A percentile compares a stretch with the other conserved stretches of the same genome.
These are phyloP conservation scores for Hydropsyche betteni DNA, from an alignment of 2,888 invertebrate species.

Conservation along the genomic window DNA sequence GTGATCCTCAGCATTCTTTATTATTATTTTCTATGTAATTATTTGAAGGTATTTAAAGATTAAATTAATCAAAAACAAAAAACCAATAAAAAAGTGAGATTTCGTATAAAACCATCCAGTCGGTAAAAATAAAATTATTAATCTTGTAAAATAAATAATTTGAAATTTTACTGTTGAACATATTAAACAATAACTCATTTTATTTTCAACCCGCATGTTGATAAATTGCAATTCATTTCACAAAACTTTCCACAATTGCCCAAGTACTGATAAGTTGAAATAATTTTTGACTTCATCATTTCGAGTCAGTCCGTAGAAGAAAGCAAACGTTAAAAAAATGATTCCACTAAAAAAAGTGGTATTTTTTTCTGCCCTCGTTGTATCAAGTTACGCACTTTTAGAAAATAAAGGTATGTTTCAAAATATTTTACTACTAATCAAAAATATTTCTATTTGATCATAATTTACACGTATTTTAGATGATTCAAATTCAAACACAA, in stretches of 20 bases:
- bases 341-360: background rate
- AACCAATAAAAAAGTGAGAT: too few relatives aligned
- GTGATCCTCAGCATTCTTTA: too few relatives aligned
- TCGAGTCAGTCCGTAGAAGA: background rate
- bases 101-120: too few relatives aligned
- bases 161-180: too few relatives aligned
- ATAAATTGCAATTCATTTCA: background rate
- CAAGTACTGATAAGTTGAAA: background rate
- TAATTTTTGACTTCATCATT: background rate
- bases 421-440: background rate
- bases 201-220: background rate
- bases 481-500: background rate
- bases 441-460: background rate
- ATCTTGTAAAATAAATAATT: too few relatives aligned
- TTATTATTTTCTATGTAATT: too few relatives aligned
- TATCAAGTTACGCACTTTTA: background rate
- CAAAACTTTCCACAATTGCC: background rate
- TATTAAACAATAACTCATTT: background rate
- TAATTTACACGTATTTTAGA: too few relatives aligned
- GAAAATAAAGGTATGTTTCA: background rate
- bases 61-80: too few relatives aligned
- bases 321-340: conserved; percentile 28
- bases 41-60: too few relatives aligned
- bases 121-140: too few relatives aligned
- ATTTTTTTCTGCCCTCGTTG: background rate